phyloP scores from a whole-genome alignment of 1,140 invertebrate genomes.

The Diachasmimorpha longicaudata region DNA sequence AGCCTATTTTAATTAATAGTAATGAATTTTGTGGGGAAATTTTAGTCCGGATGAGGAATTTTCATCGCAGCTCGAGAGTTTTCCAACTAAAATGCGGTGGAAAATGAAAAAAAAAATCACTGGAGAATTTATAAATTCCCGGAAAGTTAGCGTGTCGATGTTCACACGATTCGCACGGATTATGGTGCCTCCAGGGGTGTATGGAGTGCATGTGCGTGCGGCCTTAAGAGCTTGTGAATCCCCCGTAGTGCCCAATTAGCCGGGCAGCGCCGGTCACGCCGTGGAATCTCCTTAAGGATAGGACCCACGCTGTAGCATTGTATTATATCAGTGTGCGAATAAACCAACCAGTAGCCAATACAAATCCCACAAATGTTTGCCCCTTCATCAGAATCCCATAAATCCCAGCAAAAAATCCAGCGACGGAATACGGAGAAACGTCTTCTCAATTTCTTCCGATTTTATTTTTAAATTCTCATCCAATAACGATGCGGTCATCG shows the following conservation, averaged over 20 bases:
- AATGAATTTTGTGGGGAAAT: too few relatives aligned
- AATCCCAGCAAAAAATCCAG: neutral
- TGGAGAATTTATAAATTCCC: neutral
- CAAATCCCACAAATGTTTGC: neutral
- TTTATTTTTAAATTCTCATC: neutral
- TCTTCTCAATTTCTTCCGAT: neutral
- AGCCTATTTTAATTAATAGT: too few relatives aligned
- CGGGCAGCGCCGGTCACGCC: slow-evolving; percentile 31
- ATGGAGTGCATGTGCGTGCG: slow-evolving; percentile 24
- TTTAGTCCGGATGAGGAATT: too few relatives aligned
- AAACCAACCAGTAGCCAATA: slow-evolving; percentile 14
- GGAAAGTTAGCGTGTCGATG: slow-evolving; percentile 27
- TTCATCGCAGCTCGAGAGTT: too few relatives aligned
- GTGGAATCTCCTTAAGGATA: slow-evolving; percentile 33
- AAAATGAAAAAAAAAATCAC: neutral
- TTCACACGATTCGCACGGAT: slow-evolving; percentile 31
- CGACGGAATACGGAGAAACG: neutral
- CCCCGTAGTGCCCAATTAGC: slow-evolving; percentile 34
- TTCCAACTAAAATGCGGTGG: neutral
- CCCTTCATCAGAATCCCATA: neutral
- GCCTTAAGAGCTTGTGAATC: slow-evolving; percentile 22
- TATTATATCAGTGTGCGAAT: slow-evolving; percentile 22
- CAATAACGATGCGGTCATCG: neutral
- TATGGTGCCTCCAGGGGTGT: slow-evolving; percentile 19
- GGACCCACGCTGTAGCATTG: slow-evolving; percentile 20